These are phyloP conservation scores for Marasmarcha lunaedactyla DNA, from an alignment of 2,888 invertebrate genomes.

Conservation along the genomic window DNA sequence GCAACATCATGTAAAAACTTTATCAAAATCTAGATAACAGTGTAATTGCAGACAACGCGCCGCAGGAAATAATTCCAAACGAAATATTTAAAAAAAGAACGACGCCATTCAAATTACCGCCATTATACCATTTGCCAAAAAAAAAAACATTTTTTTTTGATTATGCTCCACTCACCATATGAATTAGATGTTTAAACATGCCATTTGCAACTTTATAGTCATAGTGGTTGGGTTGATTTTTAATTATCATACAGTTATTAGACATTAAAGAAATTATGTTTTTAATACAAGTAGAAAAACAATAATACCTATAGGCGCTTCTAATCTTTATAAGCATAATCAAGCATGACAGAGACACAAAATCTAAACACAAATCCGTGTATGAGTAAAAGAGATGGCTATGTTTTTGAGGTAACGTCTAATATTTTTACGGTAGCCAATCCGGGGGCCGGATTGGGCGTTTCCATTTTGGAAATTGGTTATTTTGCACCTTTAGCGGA, in stretches of 20 bases:
- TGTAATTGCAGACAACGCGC: conserved; percentile 51
- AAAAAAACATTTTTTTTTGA: conserved; percentile 16
- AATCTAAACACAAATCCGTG: too few relatives aligned
- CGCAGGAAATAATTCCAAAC: conserved; percentile 42
- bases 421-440: conserved; percentile 49
- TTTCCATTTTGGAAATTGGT: conserved; percentile 13
- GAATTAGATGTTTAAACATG: too few relatives aligned
- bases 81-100: conserved; percentile 31
- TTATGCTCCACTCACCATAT: too few relatives aligned
- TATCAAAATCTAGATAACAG: conserved; percentile 61
- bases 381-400: conserved; percentile 33
- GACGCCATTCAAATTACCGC: conserved; percentile 43
- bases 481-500: not conserved
- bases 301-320: conserved; percentile 49
- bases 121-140: conserved; percentile 46
- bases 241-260: too few relatives aligned
- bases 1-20: conserved; percentile 35
- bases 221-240: too few relatives aligned
- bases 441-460: conserved; percentile 47
- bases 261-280: conserved; percentile 20
- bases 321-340: conserved; percentile 38
- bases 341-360: conserved; percentile 22
- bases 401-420: conserved; percentile 28
- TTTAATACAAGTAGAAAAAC: conserved; percentile 52
- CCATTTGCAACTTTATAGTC: too few relatives aligned